Percentiles rank a stretch among this genome's conserved stretches.
These are phyloP conservation scores for Drosophila malerkotliana DNA, from an alignment of 1,140 invertebrate species.

Conservation along the genomic window DNA sequence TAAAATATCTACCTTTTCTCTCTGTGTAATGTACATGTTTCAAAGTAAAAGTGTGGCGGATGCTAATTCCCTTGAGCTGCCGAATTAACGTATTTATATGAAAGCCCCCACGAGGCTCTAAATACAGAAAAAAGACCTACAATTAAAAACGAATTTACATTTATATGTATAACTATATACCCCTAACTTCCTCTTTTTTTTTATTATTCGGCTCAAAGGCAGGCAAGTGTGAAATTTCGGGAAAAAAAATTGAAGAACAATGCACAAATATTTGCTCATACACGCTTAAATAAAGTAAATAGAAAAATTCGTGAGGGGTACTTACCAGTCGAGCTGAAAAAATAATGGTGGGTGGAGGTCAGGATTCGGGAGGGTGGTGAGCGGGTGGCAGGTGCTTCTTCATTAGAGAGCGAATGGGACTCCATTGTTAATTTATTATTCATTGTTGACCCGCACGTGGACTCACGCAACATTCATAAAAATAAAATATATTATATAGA, in stretches of 20 bases:
- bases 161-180: slow-evolving; percentile 1
- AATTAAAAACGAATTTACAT: slow-evolving; percentile 70
- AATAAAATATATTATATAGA: slow-evolving; percentile 32
- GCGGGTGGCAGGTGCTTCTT: slow-evolving; percentile 22
- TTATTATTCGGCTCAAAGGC: slow-evolving; percentile 8
- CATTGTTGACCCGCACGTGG: slow-evolving; percentile 49
- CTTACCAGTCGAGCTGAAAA: slow-evolving; percentile 69
- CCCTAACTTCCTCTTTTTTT: slow-evolving; percentile 16
- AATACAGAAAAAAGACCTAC: slow-evolving; percentile 26
- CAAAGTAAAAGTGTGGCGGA: slow-evolving; percentile 24
- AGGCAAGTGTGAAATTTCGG: slow-evolving; percentile 49
- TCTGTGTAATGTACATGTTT: not conserved
- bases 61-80: slow-evolving; percentile 25
- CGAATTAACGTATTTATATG: slow-evolving; percentile 22
- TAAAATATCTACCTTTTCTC: not conserved
- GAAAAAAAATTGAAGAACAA: slow-evolving; percentile 39
- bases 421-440: slow-evolving; percentile 49
- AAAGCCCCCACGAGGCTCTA: slow-evolving; percentile 34
- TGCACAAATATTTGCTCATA: slow-evolving; percentile 78
- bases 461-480: slow-evolving; percentile 39
- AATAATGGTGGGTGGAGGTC: not conserved
- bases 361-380: not conserved
- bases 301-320: slow-evolving; percentile 45
- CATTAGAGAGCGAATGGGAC: slow-evolving; percentile 22
- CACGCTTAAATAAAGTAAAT: slow-evolving; percentile 59